A percentile compares a stretch with the other conserved stretches of the same genome.
These are phyloP conservation scores for Harmothoe impar DNA, from an alignment of 2,888 invertebrate genomes.

Conservation along the genomic window DNA sequence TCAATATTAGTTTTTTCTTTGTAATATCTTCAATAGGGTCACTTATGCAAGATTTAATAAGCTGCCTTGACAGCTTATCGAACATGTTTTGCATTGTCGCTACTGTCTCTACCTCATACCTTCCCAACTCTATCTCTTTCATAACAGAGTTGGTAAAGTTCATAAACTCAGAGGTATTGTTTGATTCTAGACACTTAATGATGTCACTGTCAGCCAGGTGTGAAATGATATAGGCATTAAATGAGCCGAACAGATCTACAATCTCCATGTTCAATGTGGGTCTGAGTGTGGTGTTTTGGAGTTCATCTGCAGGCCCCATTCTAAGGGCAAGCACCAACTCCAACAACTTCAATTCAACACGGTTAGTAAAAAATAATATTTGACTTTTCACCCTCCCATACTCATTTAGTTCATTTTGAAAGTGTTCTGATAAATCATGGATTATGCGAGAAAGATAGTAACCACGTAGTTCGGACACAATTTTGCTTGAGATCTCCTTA, in stretches of 20 bases:
- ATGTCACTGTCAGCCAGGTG: not conserved
- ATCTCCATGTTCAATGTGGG: not conserved
- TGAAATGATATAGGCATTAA: not conserved
- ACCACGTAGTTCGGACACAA: not conserved
- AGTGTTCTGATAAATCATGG: not conserved
- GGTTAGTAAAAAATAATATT: not conserved
- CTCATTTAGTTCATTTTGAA: not conserved
- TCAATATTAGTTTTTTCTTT: not conserved
- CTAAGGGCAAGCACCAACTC: not conserved
- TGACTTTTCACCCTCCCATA: not conserved
- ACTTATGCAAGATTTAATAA: not conserved
- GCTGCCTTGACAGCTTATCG: not conserved
- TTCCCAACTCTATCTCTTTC: not conserved
- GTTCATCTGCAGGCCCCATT: not conserved
- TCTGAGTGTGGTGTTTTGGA: not conserved
- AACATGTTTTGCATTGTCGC: not conserved
- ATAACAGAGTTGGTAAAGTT: not conserved
- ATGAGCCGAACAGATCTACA: not conserved
- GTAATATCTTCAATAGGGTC: not conserved
- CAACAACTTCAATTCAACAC: not conserved
- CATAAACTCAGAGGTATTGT: not conserved
- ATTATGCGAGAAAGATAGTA: not conserved
- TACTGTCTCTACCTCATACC: not conserved
- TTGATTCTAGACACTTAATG: not conserved
- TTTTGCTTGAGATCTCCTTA: not conserved